phyloP scores from a whole-genome alignment of 2,113 vertebrate species.

The Calidris pygmaea region DNA sequence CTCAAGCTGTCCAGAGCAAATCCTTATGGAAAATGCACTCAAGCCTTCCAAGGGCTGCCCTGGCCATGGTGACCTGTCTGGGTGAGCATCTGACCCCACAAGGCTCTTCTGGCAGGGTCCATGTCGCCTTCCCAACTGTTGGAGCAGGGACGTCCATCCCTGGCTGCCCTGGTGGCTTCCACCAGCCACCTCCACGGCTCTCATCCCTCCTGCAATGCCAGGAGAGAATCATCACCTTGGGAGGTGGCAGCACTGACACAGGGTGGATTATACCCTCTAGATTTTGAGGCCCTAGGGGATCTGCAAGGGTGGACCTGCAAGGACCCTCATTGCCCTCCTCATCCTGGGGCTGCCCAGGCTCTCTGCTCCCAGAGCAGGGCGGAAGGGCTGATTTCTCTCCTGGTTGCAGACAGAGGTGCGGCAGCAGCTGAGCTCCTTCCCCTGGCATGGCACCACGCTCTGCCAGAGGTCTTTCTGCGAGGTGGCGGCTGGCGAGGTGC shows the following conservation, averaged over 20 bases:
- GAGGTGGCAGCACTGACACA: no score
- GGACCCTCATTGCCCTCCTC: background rate
- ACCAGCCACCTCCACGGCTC: background rate
- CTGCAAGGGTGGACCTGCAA: no score
- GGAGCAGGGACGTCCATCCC: background rate
- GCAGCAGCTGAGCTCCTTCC: background rate
- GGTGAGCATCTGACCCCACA: background rate
- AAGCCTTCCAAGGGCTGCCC: background rate
- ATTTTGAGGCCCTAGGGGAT: background rate
- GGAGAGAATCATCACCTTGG: background rate
- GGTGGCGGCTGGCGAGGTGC: background rate
- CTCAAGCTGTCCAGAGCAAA: background rate
- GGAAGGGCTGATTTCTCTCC: background rate
- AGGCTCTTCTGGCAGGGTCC: background rate
- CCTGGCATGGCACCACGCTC: background rate
- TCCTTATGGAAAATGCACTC: background rate
- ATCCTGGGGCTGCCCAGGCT: background rate
- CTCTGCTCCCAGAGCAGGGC: background rate
- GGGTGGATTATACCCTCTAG: background rate
- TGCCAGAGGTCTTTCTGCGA: slow-evolving; percentile 10
- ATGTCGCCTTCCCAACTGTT: background rate
- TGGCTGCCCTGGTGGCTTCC: background rate
- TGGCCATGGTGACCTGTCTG: background rate
- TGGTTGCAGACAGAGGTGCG: background rate
- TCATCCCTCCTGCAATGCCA: background rate